Evolutionary conservation across 1,140 invertebrate genomes (phyloP), one percentile per base, ranked within the genome.

Genomic region (Drosophila leontia): DNA sequence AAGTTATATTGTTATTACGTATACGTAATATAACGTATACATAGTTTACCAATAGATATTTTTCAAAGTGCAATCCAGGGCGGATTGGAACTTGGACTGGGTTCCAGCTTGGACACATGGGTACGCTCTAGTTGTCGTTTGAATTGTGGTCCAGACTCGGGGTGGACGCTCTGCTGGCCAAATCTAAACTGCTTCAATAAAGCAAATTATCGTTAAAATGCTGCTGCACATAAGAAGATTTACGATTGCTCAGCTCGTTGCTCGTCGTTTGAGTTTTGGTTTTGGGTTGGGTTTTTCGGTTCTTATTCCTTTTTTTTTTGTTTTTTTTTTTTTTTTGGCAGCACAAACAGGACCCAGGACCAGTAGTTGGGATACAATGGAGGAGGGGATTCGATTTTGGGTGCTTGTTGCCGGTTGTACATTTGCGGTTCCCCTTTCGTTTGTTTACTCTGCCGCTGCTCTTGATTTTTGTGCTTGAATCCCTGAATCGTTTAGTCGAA

Each of bases 141-240:
- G 84, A 87, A 60, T 87, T 83, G 84, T 88, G 77, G 80, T 72
- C 57, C 56, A 48, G 42, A 35, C 37, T 58, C 65, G 37, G 35
- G 69, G n/a, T 59, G 51, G 69, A 41, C 82, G 82, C 65, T 85
- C 58, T 75, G 64, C 80, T 75, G 77, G 60, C 78, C 75, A 90
- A 90, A 90, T 90, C 85, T 90, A 85, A 90, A 90, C 86, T 90
- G 85, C 81, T 90, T 77, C 85, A 90, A 90, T 90, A 90, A 90
- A 90, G 85, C 85, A 90, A 90, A 90, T 90, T 90, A 90, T 90
- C 85, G 85, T 90, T 90, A 90, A 90, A 90, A 90, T 90, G 86
- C 86, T 90, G 85, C 86, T 90, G 81, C 85, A 90, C 85, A 90
- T 90, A 90, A 90, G 86, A 91, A 90, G 85, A 90, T 90, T 90